These are phyloP conservation scores for Tigriopus californicus DNA, from an alignment of 2,888 invertebrate species.

Conservation along the genomic window DNA sequence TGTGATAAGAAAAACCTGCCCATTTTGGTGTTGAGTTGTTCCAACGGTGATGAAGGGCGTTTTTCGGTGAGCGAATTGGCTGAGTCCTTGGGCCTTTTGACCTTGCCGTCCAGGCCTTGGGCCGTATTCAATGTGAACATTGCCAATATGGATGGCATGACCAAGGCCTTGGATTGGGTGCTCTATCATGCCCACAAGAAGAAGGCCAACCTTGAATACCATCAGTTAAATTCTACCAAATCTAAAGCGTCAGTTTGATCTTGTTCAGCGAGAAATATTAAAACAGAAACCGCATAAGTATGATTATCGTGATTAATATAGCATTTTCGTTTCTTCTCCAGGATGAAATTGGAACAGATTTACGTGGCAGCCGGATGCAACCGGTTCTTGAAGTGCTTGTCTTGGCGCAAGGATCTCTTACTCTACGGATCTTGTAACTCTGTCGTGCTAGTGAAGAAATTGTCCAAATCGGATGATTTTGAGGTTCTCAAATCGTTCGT, in stretches of 20 bases:
- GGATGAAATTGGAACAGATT: no score
- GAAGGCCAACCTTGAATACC: no score
- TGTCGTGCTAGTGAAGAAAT: neutral
- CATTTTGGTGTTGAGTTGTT: neutral
- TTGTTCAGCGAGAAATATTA: no score
- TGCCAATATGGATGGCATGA: neutral
- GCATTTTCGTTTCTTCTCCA: no score
- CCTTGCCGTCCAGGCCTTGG: neutral
- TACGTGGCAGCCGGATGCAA: neutral
- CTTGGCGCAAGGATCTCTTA: neutral
- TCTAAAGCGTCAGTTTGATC: no score
- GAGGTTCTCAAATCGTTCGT: neutral
- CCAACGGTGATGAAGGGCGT: neutral
- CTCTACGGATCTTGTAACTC: slow-evolving; percentile 5
- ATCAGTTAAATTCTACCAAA: no score
- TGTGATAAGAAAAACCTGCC: neutral
- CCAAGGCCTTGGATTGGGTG: neutral
- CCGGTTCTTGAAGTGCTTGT: neutral
- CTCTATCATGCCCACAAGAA: neutral
- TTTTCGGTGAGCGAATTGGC: neutral
- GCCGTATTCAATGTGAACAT: neutral
- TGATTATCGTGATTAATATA: no score
- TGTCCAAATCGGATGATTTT: neutral
- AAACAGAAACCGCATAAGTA: no score
- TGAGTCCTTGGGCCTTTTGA: neutral